These are phyloP conservation scores for Ariolimax columbianus DNA, from an alignment of 2,888 invertebrate species.

Conservation along the genomic window DNA sequence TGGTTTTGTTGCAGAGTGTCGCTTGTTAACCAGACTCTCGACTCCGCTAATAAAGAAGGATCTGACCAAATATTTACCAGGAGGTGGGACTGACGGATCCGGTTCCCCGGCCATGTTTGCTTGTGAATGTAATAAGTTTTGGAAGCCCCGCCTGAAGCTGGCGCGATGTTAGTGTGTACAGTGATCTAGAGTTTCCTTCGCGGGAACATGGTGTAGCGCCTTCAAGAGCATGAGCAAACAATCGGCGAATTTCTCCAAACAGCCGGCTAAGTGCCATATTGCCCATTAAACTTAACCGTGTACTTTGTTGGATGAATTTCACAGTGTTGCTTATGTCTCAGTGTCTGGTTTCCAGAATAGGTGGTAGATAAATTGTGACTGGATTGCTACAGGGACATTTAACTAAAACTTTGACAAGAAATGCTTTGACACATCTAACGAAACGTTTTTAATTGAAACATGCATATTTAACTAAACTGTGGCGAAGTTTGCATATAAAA, in stretches of 20 bases:
- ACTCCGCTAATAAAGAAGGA: not conserved
- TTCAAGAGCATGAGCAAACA: slow-evolving; percentile 15
- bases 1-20: no score
- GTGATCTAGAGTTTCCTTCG: not conserved
- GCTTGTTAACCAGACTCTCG: not conserved
- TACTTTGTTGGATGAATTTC: not conserved
- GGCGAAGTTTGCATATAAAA: no score
- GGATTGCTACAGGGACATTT: not conserved
- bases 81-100: not conserved
- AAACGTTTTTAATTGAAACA: no score
- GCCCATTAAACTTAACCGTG: not conserved
- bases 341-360: not conserved
- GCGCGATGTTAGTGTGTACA: not conserved
- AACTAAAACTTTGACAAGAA: no score
- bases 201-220: not conserved
- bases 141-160: not conserved
- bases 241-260: not conserved
- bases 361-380: not conserved
- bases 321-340: not conserved
- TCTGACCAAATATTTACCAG: not conserved
- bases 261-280: not conserved
- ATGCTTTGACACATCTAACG: no score
- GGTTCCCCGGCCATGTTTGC: not conserved
- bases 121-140: not conserved
- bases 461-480: no score